A percentile compares a stretch with the other conserved stretches of the same genome.
phyloP scores from a whole-genome alignment of 35 echinoderm and acorn worm genomes.

The Apostichopus parvimensis region DNA sequence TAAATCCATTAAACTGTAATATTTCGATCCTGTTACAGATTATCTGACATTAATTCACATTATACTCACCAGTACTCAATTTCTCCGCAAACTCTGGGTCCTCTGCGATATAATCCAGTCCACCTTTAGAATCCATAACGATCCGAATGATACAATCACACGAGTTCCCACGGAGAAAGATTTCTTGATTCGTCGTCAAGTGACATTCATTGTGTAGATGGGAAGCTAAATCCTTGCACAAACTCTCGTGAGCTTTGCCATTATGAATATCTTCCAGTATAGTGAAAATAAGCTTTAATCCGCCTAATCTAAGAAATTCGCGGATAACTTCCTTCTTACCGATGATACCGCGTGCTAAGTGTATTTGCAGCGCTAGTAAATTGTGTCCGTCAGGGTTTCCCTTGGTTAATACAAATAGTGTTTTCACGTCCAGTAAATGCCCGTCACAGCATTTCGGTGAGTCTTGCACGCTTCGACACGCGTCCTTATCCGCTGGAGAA shows the following conservation, averaged over 20 bases:
- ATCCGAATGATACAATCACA: constrained; percentile 23
- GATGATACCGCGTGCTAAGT: background rate
- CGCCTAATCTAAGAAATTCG: background rate
- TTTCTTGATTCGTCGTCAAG: constrained; percentile 16
- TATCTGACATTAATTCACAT: no score
- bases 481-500: background rate
- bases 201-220: background rate
- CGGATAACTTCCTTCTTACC: background rate
- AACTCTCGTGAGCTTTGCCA: background rate
- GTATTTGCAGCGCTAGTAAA: constrained; percentile 1
- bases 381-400: constrained; percentile 18
- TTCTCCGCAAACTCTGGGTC: constrained; percentile 44
- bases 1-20: no score
- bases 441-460: background rate
- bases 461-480: background rate
- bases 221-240: background rate
- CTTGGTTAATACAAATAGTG: background rate
- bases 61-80: constrained; percentile 38
- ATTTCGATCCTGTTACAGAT: no score
- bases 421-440: constrained; percentile 21
- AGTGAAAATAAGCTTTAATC: constrained; percentile 17
- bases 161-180: background rate
- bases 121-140: constrained; percentile 42
- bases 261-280: background rate
- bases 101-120: constrained; percentile 46